Evolutionary conservation across 2,797 vertebrate species (phyloP), one percentile per base, ranked within the genome.

Genomic region (Luscinia megarhynchos): DNA sequence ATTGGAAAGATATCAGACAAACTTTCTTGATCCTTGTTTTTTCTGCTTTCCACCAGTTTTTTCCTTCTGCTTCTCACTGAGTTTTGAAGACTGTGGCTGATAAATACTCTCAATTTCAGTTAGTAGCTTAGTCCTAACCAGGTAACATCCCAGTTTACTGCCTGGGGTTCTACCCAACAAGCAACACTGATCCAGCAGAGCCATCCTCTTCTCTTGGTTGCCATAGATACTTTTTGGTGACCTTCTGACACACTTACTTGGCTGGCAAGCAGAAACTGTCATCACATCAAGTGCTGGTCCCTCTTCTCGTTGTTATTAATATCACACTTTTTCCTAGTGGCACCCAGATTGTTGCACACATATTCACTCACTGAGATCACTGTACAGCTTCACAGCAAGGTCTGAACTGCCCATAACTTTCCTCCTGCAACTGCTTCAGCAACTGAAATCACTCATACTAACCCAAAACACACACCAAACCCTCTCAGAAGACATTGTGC

Each of bases 261-360:
- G 59, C 67, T 69, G 73, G 67, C 69, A 95, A 96, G 97, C 69
- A 88, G 88, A 91, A 95, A 94, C 48, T 70, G 85, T 84, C 88
- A 80, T 41, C 34, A 6, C 62, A 84, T 90, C 91, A 92, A 93
- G 79, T 48, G 50, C 81, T 67, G 82, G 84, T 48, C 54, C 73
- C 77, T 91, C 81, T 96, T 43, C 54, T 76, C 18, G 2, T 72
- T 76, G 50, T 69, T 80, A 79, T 20, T 61, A 70, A 79, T 8
- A 40, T 8, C 64, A 23, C 15, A 38, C 27, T 43, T 69, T 32
- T 72, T 64, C 72, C 81, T 59, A 41, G 34, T 11, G 43, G 78
- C 48, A 57, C 54, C 8, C 55, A 93, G 64, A 79, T 34, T 0
- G 1, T 19, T 74, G 63, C 59, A 21, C 62, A 70, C 40, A 23